Conservation (phyloP, 2,113 vertebrate genomes). For the Riparia riparia region DNA sequence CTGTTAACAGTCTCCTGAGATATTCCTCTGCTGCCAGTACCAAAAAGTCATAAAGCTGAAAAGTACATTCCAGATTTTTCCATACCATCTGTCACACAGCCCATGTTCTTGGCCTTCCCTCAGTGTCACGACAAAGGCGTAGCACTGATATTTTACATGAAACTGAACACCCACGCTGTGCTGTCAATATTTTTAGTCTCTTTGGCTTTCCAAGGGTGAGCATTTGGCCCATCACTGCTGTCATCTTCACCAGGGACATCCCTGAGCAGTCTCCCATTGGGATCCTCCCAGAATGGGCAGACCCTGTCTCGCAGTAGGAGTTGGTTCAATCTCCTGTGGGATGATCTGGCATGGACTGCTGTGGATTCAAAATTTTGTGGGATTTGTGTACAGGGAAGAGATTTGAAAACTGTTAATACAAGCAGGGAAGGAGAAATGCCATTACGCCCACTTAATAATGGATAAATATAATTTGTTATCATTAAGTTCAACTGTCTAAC, state of each 20-base stretch:
- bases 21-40: background rate
- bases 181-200: background rate
- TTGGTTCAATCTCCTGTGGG: background rate
- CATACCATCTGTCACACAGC: background rate
- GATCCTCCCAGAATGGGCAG: background rate
- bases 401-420: background rate
- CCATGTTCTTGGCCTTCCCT: background rate
- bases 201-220: background rate
- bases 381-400: background rate
- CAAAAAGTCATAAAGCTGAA: background rate
- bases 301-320: background rate
- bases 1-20: background rate
- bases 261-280: background rate
- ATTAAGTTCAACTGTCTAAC: background rate
- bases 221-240: background rate
- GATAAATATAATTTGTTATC: background rate
- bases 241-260: background rate
- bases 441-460: background rate
- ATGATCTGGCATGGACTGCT: background rate
- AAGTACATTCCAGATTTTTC: background rate
- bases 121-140: background rate
- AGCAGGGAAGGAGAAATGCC: background rate
- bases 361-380: background rate
- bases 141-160: background rate
- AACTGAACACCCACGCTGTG: background rate